A percentile compares a stretch with the other conserved stretches of the same genome.
These are phyloP conservation scores for Euspilapteryx auroguttella DNA, from an alignment of 2,888 invertebrate species.

Conservation along the genomic window DNA sequence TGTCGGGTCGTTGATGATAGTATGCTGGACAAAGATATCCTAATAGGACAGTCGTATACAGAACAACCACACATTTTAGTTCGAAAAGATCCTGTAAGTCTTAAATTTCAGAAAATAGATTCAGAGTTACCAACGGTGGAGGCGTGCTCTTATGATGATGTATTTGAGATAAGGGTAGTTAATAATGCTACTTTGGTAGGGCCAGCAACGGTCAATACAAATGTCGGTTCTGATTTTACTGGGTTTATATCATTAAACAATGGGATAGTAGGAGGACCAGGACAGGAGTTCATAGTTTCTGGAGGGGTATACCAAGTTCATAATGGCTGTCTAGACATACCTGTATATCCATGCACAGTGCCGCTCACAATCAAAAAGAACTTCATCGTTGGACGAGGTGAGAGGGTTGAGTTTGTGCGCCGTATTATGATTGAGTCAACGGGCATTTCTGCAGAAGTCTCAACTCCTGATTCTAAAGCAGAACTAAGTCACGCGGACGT, in stretches of 20 bases:
- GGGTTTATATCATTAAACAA: not conserved
- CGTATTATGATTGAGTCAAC: not conserved
- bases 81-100: conserved; percentile 9
- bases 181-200: conserved; percentile 2
- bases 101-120: too few relatives aligned
- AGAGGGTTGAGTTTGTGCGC: not conserved
- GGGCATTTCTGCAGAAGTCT: not conserved
- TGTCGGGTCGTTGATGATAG: conserved; percentile 9
- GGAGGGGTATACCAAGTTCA: conserved; percentile 1
- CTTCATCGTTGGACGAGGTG: not conserved
- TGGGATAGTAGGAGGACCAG: conserved; percentile 2
- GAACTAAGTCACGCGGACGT: conserved; percentile 2
- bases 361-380: not conserved
- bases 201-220: not conserved
- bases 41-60: conserved; percentile 10
- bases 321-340: not conserved
- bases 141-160: conserved; percentile 2
- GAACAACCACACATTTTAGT: conserved; percentile 10
- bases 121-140: conserved; percentile 4
- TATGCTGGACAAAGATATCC: conserved; percentile 8
- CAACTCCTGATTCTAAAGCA: not conserved
- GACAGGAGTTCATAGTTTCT: not conserved
- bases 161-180: not conserved
- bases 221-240: not conserved
- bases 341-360: not conserved